Percentiles rank a stretch among this genome's conserved stretches.
Evolutionary conservation across 2,113 vertebrate genomes (phyloP).

Genomic region (Seriola aureovittata): DNA sequence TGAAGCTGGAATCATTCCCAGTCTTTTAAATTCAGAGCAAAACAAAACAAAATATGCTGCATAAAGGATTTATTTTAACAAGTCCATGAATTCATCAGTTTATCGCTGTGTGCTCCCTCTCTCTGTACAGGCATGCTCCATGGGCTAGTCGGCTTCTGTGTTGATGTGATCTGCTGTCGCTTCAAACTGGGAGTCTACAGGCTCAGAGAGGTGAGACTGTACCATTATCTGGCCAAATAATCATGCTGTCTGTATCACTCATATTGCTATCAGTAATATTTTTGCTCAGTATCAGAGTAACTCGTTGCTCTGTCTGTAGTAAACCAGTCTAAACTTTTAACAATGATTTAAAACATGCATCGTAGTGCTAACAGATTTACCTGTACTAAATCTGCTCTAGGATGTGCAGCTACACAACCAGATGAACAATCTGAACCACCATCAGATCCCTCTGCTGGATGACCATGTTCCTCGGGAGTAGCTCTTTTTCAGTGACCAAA

Average conservation of each 20-base stretch:
- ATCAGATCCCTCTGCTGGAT: constrained; percentile 58
- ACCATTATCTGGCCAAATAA: too few species aligned
- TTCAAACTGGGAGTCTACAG: constrained; percentile 89
- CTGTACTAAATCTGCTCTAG: constrained; percentile 43
- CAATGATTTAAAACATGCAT: background rate
- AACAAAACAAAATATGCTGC: background rate
- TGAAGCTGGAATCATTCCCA: too few species aligned
- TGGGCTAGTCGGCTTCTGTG: constrained; percentile 90
- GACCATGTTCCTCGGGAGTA: constrained; percentile 64
- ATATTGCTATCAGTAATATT: background rate
- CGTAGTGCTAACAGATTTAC: background rate
- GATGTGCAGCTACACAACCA: constrained; percentile 58
- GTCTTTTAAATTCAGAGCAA: background rate
- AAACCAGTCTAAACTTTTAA: background rate
- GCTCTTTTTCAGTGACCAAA: background rate
- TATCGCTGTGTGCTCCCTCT: background rate
- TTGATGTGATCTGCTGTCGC: constrained; percentile 93
- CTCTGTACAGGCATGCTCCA: constrained; percentile 92
- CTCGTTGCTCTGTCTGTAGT: background rate
- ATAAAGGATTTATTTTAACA: too few species aligned
- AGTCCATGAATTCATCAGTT: background rate
- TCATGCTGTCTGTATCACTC: background rate
- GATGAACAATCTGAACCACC: constrained; percentile 73
- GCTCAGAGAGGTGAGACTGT: constrained; percentile 84
- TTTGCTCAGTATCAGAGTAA: background rate